Percentiles rank a stretch among this genome's conserved stretches.
These are phyloP conservation scores for Chlamydotis undulata DNA, from an alignment of 2,113 vertebrate species.

Conservation along the genomic window DNA sequence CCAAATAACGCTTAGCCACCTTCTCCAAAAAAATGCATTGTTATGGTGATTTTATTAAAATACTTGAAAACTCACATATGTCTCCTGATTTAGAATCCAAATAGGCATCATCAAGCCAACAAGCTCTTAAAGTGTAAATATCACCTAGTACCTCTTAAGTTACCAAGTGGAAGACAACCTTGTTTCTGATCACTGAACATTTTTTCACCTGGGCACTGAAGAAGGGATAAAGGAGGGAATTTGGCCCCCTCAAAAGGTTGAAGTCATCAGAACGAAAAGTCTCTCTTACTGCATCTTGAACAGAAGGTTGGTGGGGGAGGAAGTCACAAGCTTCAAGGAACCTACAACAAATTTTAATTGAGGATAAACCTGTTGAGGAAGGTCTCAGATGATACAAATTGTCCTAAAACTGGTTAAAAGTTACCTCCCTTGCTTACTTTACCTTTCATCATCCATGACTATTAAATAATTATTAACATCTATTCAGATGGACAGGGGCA, in stretches of 20 bases:
- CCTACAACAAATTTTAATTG: neutral
- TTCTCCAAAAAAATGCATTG: neutral
- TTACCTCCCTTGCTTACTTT: neutral
- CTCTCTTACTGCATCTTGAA: neutral
- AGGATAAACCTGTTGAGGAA: neutral
- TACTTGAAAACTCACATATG: neutral
- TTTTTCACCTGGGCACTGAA: neutral
- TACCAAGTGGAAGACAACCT: neutral
- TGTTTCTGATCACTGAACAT: neutral
- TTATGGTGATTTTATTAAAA: neutral
- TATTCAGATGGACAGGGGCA: neutral
- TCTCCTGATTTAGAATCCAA: neutral
- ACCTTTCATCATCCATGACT: neutral
- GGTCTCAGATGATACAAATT: neutral
- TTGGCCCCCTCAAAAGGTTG: neutral
- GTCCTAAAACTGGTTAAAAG: neutral
- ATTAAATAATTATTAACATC: neutral
- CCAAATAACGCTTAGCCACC: neutral
- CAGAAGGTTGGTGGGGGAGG: neutral
- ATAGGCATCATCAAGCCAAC: neutral
- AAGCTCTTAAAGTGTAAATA: neutral
- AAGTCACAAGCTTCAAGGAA: neutral
- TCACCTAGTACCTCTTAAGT: neutral
- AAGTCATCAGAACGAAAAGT: neutral
- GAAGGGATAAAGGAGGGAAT: neutral